Conservation (phyloP, 2,888 invertebrate species). For the Digitonthophagus gazella region DNA sequence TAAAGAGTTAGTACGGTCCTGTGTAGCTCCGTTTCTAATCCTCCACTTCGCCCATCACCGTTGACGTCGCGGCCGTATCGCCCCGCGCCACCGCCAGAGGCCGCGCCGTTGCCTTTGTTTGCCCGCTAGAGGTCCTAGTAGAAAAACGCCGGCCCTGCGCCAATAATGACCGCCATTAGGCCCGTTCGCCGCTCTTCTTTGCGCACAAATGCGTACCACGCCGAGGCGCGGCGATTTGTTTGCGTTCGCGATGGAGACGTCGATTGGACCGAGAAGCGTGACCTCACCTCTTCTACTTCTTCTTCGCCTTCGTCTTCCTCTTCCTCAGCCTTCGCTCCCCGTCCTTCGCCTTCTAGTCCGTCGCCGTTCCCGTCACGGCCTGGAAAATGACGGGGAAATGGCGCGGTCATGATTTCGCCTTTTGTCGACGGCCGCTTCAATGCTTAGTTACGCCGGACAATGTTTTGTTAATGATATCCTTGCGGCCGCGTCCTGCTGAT, state of each 20-base stretch:
- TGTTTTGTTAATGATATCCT: neutral
- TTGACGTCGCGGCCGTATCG: slow-evolving; percentile 6
- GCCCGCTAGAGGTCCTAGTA: neutral
- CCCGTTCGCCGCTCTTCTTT: neutral
- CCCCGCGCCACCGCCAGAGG: slow-evolving; percentile 5
- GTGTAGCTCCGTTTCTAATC: slow-evolving; percentile 9
- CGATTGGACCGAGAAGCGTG: neutral
- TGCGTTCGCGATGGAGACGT: neutral
- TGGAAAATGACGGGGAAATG: neutral
- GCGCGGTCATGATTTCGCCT: neutral
- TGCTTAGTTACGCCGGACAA: neutral
- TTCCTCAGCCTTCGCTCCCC: neutral
- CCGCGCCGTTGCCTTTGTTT: slow-evolving; percentile 13
- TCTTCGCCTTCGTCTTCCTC: neutral
- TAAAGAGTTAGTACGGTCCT: neutral
- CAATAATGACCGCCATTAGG: neutral
- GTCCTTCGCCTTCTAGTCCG: neutral
- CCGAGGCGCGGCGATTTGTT: slow-evolving; percentile 2
- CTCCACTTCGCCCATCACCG: slow-evolving; percentile 11
- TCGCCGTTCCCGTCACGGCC: neutral
- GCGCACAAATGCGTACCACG: slow-evolving; percentile 12
- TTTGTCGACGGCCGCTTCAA: neutral
- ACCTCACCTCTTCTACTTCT: neutral
- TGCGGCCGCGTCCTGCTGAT: neutral
- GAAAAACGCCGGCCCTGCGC: neutral